Conservation (phyloP, 35 echinoderm and acorn worm genomes). For the Nesometra sesokonis region DNA sequence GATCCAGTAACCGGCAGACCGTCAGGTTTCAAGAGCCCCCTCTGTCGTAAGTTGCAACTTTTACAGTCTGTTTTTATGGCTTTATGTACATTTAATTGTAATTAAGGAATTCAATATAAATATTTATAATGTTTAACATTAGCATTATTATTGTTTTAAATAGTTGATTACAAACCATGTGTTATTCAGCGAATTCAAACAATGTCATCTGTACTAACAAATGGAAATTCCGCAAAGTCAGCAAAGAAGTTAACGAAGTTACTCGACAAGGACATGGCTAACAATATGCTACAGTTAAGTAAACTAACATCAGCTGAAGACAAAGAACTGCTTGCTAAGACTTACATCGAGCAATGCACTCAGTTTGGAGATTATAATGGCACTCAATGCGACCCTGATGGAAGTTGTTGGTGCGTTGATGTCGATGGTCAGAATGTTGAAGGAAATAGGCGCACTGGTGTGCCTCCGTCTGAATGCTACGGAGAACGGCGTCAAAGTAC, state of each 20-base stretch:
- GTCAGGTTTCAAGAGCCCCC: neutral
- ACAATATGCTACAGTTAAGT: neutral
- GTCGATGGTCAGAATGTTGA: neutral
- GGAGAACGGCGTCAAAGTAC: neutral
- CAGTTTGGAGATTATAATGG: neutral
- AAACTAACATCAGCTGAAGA: neutral
- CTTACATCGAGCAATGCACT: neutral
- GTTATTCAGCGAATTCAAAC: neutral
- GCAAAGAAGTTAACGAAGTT: neutral
- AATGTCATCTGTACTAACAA: neutral
- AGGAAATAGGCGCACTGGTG: neutral
- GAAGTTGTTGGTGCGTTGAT: neutral
- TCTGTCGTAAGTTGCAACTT: neutral
- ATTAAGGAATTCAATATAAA: too few species aligned
- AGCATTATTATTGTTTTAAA: too few species aligned
- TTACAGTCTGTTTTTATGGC: too few species aligned
- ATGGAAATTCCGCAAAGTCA: neutral
- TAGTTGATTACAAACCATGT: neutral
- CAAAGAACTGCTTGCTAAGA: neutral
- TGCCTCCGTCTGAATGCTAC: neutral
- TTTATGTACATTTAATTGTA: too few species aligned
- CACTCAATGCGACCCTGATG: neutral
- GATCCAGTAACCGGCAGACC: neutral
- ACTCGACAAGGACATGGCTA: neutral
- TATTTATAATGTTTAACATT: too few species aligned